These are phyloP conservation scores for Ethmia dodecea DNA, from an alignment of 2,888 invertebrate species.

Conservation along the genomic window DNA sequence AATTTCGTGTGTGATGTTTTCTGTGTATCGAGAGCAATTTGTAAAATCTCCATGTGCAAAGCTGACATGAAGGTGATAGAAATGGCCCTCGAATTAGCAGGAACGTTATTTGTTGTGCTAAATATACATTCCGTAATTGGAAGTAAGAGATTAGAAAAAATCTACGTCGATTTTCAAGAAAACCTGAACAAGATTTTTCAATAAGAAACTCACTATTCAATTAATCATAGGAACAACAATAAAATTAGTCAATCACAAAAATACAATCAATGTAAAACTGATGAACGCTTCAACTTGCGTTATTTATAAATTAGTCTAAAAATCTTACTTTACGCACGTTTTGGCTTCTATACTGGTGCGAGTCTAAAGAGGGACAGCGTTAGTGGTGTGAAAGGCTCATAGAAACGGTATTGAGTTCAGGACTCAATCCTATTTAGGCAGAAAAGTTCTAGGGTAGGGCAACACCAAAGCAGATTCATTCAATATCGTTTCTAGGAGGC, in stretches of 20 bases:
- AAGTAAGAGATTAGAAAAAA: constrained; percentile 52
- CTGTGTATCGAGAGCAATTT: constrained; percentile 37
- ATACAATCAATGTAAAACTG: constrained; percentile 62
- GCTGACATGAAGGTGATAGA: constrained; percentile 25
- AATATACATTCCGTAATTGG: constrained; percentile 45
- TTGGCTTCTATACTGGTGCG: constrained; percentile 71
- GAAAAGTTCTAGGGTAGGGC: too few species aligned
- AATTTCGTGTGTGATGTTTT: constrained; percentile 63
- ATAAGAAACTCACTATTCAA: constrained; percentile 52
- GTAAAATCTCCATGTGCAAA: constrained; percentile 26
- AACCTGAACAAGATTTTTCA: constrained; percentile 70
- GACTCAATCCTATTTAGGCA: too few species aligned
- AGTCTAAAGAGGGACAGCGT: constrained; percentile 60
- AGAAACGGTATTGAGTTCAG: constrained; percentile 31
- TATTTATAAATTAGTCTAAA: constrained; percentile 54
- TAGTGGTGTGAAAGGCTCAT: constrained; percentile 41
- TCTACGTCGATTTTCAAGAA: constrained; percentile 73
- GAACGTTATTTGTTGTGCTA: constrained; percentile 50
- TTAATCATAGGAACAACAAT: constrained; percentile 74
- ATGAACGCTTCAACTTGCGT: constrained; percentile 63
- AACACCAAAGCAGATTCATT: too few species aligned
- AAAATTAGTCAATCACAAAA: constrained; percentile 71
- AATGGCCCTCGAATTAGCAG: constrained; percentile 37
- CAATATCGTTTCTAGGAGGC: constrained; percentile 25
- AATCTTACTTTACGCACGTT: constrained; percentile 66